Base-by-base conservation (phyloP, 2,113 vertebrate genomes). In the Megaceryle torquata region DNA sequence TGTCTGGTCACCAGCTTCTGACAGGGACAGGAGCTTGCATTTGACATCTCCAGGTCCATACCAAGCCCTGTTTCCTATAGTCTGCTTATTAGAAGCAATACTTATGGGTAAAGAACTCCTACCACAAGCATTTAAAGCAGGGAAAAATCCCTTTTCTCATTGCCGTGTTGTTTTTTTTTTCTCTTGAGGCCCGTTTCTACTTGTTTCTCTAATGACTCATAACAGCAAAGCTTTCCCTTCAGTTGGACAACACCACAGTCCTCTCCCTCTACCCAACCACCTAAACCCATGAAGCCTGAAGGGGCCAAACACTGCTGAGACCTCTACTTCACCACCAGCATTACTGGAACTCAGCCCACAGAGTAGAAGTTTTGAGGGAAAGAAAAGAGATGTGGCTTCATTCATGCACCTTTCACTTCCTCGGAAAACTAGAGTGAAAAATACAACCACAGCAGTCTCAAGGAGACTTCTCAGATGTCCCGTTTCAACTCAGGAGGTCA, bases 231-330 rank as follows among this genome's bases (percentile, higher is more conserved):
- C 33, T 85, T 35, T 60, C 29, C 28, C 31, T 71, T 60, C 35
- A 15, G 39, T 4, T 13, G 35, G 13, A n/a, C 4, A 53, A 20
- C 35, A 51, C 15, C 0, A 0, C 8, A n/a, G 29, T 24, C 28
- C 3, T 43, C 2, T 29, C 50, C 15, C 54, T 70, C 44, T 48
- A 37, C 14, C 12, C 51, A 65, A 6, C 46, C 41, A 33, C 20
- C 29, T 50, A 33, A 0, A 0, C 15, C 54, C 78, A 13, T 8
- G 33, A 53, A 63, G 15, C 18, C 70, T 61, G 28, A 9, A 39
- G 41, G 33, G 17, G 2, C 41, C 22, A 1, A 80, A 61, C 8
- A 1, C 11, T 37, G 10, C 29, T 1, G 11, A 60, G 53, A 69
- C 16, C 10, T 78, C 39, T 33, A 13, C 28, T 24, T 79, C 53